These are phyloP conservation scores for Euschistus heros DNA, from an alignment of 1,140 invertebrate genomes.

Conservation along the genomic window DNA sequence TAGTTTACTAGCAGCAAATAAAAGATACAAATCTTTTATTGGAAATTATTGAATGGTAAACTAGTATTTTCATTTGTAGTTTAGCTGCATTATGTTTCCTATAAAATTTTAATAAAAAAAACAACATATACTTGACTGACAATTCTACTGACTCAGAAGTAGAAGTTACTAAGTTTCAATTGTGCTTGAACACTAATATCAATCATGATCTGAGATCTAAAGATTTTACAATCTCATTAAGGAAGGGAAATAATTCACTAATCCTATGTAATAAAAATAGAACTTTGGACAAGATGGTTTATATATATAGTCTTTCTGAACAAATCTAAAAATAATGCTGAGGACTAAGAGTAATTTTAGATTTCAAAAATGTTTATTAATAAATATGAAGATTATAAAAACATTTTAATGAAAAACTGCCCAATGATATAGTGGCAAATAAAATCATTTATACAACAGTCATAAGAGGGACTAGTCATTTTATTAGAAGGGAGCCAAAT, in stretches of 20 bases:
- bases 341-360: conserved; percentile 13
- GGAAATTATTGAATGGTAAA: no score
- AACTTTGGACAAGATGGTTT: not conserved
- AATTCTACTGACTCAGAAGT: not conserved
- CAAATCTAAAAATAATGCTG: not conserved
- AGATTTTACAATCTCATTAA: not conserved
- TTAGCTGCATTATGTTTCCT: not conserved
- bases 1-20: no score
- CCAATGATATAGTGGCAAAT: conserved; percentile 9
- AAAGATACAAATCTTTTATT: no score
- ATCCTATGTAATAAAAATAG: not conserved
- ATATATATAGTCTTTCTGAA: not conserved
- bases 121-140: not conserved
- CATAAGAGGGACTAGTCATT: not conserved
- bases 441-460: not conserved
- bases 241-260: not conserved
- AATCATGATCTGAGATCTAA: not conserved
- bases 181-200: conserved; percentile 3
- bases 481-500: not conserved
- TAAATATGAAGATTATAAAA: not conserved
- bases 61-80: not conserved
- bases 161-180: not conserved
- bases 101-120: not conserved
- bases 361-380: not conserved
- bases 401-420: not conserved